These are phyloP conservation scores for Muntiacus muntjak DNA, from an alignment of 2,113 vertebrate species.

Conservation along the genomic window DNA sequence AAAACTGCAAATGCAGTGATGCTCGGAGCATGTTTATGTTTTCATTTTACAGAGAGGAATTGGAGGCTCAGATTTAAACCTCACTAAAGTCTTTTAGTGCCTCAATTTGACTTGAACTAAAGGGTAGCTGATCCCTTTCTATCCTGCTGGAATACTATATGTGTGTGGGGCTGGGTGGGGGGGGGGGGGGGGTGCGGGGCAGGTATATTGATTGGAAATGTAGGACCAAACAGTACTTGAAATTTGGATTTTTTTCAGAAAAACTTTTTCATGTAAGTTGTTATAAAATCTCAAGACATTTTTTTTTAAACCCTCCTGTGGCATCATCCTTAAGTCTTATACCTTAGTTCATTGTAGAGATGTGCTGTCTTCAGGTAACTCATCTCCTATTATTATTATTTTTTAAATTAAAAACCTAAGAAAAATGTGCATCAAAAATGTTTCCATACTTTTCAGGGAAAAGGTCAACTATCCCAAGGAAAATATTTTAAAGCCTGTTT, in stretches of 20 bases:
- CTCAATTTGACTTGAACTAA: background rate
- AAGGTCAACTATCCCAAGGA: background rate
- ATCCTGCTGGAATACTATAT: background rate
- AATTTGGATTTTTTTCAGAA: background rate
- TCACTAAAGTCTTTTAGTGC: background rate
- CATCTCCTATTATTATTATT: background rate
- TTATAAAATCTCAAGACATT: background rate
- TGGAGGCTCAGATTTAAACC: background rate
- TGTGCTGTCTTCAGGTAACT: background rate
- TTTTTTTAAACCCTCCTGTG: background rate
- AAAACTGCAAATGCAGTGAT: background rate
- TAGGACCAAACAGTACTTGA: background rate
- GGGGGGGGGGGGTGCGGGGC: too few species aligned
- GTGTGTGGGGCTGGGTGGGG: background rate
- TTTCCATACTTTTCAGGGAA: background rate
- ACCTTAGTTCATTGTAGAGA: background rate
- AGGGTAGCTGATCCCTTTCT: background rate
- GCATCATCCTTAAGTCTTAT: background rate
- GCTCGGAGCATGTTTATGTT: background rate
- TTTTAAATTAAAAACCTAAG: background rate
- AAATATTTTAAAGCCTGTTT: background rate
- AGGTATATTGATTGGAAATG: background rate
- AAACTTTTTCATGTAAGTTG: background rate
- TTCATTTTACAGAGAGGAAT: background rate
- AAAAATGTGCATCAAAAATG: background rate